Percentiles rank a stretch among this genome's conserved stretches.
Evolutionary conservation across 1,140 invertebrate species (phyloP).

Genomic region (Camponotus pennsylvanicus): DNA sequence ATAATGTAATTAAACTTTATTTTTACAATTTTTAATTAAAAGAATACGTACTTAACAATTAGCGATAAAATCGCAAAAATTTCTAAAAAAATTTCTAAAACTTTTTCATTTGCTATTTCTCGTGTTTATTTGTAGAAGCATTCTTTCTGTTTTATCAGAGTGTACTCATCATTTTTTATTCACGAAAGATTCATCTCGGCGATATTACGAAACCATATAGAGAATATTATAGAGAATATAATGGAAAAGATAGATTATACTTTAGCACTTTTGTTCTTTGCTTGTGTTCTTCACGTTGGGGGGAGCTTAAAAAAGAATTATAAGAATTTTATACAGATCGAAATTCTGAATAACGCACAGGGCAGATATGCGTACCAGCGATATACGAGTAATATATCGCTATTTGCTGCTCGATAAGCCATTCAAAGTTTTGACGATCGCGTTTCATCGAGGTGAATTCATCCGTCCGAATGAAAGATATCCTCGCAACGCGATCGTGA

Average conservation of each 20-base stretch:
- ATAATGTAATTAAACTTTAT: neutral
- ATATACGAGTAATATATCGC: neutral
- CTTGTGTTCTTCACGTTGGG: neutral
- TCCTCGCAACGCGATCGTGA: neutral
- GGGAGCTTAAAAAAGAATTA: neutral
- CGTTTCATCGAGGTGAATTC: constrained; percentile 16
- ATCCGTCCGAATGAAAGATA: constrained; percentile 32
- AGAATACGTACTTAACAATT: neutral
- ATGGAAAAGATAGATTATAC: neutral
- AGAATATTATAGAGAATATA: neutral
- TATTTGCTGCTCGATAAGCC: neutral
- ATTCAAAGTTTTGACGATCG: constrained; percentile 46
- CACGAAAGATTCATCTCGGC: neutral
- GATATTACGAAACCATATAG: neutral
- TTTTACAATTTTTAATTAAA: neutral
- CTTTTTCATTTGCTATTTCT: neutral
- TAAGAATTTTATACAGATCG: neutral
- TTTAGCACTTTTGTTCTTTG: neutral
- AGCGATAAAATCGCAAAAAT: neutral
- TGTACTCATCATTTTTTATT: neutral
- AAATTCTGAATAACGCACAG: neutral
- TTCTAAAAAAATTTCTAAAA: neutral
- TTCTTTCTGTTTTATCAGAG: neutral
- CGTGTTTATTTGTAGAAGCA: neutral
- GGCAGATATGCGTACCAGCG: neutral